Evolutionary conservation across 2,888 invertebrate species (phyloP), one percentile per base, ranked within the genome.

Genomic region (Ephialtes manifestator): DNA sequence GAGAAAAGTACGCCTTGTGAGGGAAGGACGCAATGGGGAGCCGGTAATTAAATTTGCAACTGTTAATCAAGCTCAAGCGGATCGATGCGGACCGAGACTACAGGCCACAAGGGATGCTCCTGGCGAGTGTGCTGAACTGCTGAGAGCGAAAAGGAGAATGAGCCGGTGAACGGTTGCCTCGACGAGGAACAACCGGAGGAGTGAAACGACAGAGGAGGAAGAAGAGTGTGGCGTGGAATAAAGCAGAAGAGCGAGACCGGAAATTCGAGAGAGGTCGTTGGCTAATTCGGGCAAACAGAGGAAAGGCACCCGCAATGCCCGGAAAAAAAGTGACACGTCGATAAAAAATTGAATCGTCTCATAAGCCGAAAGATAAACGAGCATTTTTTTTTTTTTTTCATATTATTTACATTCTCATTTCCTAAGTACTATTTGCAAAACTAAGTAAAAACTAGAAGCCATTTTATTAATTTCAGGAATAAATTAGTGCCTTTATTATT

Each of bases 21-120:
- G 76, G 76, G 31, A 72, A 20, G 78, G 81, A 79, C 79, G 87
- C 58, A 60, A 81, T 78, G 87, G 82, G 88, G 71, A 65, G 39
- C 11, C 74, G 86, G 89, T 91, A 90, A 91, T 91, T 90, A 89
- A 90, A 91, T 91, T 90, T 89, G 87, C 90, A 88, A 89, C 87
- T 87, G 89, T 90, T 90, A 89, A 90, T 90, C 89, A 88, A 89
- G 87, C 90, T 90, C 72, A 75, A 84, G 76, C 87, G 87, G 85
- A 89, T 90, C 90, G 90, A 90, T 89, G 87, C 80, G 79, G 20
- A 51, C 53, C 35, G 65, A 53, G 79, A 79, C 71, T 63, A 68
- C 39, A 39, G 39, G 28, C 70, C 53, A 67, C 53, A 46, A 74
- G 67, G 74, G 81, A 48, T 53, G 76, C 70, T 20, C 48, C 53